Evolutionary conservation across 2,888 invertebrate species (phyloP).

Genomic region (Hirudinaria manillensis): DNA sequence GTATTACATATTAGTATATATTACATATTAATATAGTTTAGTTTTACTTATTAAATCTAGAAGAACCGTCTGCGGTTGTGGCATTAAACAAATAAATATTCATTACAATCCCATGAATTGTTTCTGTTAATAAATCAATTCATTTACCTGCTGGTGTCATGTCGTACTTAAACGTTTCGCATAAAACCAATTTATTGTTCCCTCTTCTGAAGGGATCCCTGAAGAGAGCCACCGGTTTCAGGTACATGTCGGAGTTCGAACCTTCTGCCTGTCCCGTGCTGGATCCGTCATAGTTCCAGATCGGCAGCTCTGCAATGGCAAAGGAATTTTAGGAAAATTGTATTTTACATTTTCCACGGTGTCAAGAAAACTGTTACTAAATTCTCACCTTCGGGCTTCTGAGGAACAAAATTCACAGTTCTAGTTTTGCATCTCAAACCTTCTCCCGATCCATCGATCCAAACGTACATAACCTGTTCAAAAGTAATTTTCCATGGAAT

Average conservation of each 20-base stretch:
- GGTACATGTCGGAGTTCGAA: conserved; percentile 67
- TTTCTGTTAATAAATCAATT: too few species aligned
- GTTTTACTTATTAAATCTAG: too few species aligned
- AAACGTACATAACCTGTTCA: conserved; percentile 49
- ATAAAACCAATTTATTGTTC: conserved; percentile 80
- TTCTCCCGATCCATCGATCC: conserved; percentile 52
- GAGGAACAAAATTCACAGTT: conserved; percentile 47
- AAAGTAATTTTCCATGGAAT: too few species aligned
- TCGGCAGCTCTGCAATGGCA: conserved; percentile 47
- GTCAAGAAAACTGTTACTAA: too few species aligned
- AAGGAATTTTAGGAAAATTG: too few species aligned
- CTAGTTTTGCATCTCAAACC: conserved; percentile 48
- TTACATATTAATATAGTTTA: not conserved
- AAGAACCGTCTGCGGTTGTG: too few species aligned
- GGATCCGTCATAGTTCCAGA: conserved; percentile 55
- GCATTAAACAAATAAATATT: too few species aligned
- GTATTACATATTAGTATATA: not conserved
- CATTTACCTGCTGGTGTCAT: conserved; percentile 70
- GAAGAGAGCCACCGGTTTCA: conserved; percentile 85
- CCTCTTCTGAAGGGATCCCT: conserved; percentile 84
- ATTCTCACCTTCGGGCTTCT: conserved; percentile 38
- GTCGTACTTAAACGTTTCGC: conserved; percentile 76
- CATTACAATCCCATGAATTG: too few species aligned
- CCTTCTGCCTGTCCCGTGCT: conserved; percentile 55
- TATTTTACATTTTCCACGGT: too few species aligned